A percentile compares a stretch with the other conserved stretches of the same genome.
Conservation (phyloP, 2,113 vertebrate genomes). For the Pituophis catenifer region DNA sequence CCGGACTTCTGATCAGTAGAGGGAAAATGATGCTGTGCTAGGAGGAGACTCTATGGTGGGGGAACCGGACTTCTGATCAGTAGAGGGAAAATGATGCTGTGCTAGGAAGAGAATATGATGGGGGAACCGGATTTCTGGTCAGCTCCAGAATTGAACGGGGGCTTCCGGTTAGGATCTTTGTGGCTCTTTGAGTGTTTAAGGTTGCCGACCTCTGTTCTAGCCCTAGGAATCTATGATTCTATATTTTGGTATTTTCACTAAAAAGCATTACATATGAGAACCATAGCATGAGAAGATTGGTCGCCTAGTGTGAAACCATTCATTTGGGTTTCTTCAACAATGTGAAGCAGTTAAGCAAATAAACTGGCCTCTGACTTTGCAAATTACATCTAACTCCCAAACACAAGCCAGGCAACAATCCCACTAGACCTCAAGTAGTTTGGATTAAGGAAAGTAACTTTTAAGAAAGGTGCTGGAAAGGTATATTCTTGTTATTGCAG, state of each 20-base stretch:
- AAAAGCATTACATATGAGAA: not conserved
- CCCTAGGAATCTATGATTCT: not conserved
- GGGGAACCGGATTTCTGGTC: too few species aligned
- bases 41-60: too few species aligned
- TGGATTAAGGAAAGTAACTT: conserved; percentile 1
- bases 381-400: not conserved
- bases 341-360: not conserved
- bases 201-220: not conserved
- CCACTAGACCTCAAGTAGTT: not conserved
- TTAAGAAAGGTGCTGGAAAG: not conserved
- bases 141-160: too few species aligned
- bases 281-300: not conserved
- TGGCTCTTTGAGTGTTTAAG: too few species aligned
- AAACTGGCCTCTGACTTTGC: not conserved
- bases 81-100: too few species aligned
- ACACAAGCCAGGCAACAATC: not conserved
- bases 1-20: too few species aligned
- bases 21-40: too few species aligned
- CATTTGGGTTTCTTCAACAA: not conserved
- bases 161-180: too few species aligned
- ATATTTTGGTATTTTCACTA: not conserved
- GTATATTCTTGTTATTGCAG: conserved; percentile 9
- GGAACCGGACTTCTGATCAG: too few species aligned
- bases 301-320: not conserved
- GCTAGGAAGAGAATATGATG: too few species aligned